A percentile compares a stretch with the other conserved stretches of the same genome.
Conservation (phyloP, 1,140 invertebrate species). For the Caenorhabditis tropicalis region DNA sequence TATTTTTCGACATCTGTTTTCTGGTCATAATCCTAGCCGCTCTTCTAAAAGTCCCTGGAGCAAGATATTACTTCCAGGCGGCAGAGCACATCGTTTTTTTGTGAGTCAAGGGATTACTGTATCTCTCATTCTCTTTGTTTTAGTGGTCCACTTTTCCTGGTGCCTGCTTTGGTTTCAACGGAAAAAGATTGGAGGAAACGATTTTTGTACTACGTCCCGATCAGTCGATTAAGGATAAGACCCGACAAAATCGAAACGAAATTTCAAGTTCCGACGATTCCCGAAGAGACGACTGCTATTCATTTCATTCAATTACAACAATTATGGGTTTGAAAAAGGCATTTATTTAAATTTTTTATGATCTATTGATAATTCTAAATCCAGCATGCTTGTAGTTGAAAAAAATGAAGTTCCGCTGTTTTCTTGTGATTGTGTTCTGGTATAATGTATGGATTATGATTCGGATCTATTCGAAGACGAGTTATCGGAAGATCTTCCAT, state of each 20-base stretch:
- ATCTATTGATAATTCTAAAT: background rate
- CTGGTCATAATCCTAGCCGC: background rate
- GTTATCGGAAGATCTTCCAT: background rate
- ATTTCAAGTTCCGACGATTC: too few species aligned
- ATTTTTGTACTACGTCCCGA: background rate
- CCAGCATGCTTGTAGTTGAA: background rate
- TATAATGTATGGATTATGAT: background rate
- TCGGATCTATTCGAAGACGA: background rate
- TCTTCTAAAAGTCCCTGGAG: background rate
- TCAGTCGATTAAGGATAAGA: background rate
- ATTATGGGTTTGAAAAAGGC: too few species aligned
- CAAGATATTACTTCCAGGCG: background rate
- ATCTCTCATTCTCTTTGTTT: too few species aligned
- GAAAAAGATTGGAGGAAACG: background rate
- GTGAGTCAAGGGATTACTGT: background rate
- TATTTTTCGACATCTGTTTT: background rate
- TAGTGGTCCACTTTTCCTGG: conserved; percentile 2
- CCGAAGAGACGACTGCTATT: too few species aligned
- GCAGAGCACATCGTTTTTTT: conserved; percentile 4
- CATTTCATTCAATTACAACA: too few species aligned
- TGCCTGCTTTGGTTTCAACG: background rate
- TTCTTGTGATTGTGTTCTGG: background rate
- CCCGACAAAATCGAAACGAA: background rate
- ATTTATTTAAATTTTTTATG: background rate
- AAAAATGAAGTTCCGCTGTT: background rate